Percentiles rank a stretch among this genome's conserved stretches.
phyloP scores from a whole-genome alignment of 2,888 invertebrate species.

The Drosophila trichaetosa region DNA sequence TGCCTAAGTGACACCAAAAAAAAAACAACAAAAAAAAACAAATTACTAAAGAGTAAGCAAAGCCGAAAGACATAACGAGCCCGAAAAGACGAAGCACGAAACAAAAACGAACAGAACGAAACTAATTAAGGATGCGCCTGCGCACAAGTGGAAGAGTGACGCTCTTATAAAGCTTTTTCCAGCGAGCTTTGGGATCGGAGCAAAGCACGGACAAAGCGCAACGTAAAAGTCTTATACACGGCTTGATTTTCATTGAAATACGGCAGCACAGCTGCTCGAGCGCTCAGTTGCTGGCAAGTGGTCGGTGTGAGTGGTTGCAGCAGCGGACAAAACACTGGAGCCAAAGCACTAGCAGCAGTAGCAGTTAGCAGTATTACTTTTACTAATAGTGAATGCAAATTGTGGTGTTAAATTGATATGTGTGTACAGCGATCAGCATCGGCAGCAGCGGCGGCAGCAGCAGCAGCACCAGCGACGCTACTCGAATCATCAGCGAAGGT shows the following conservation, averaged over 20 bases:
- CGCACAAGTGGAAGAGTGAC: conserved; percentile 36
- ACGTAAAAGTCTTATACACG: conserved; percentile 59
- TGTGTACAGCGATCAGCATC: conserved; percentile 27
- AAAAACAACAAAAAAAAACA: not conserved
- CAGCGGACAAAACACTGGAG: conserved; percentile 23
- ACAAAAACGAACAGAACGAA: conserved; percentile 13
- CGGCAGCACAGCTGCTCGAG: conserved; percentile 83
- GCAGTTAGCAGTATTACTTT: conserved; percentile 7
- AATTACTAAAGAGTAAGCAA: not conserved
- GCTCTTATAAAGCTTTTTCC: conserved; percentile 66
- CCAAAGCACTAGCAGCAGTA: conserved; percentile 20
- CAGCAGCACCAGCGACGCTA: conserved; percentile 19
- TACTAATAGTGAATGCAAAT: conserved; percentile 16
- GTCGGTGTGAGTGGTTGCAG: conserved; percentile 81
- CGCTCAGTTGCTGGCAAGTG: conserved; percentile 84
- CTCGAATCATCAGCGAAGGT: conserved; percentile 74
- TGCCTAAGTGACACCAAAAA: conserved; percentile 30
- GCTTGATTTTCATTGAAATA: conserved; percentile 84
- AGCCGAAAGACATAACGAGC: conserved; percentile 28
- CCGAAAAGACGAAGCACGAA: conserved; percentile 9
- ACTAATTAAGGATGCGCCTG: conserved; percentile 74
- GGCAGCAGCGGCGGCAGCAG: conserved; percentile 10
- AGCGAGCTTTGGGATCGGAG: conserved; percentile 56
- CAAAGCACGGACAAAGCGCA: conserved; percentile 38
- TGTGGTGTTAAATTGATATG: conserved; percentile 48